Conservation (phyloP, 2,113 vertebrate species). For the Hassar affinis region DNA sequence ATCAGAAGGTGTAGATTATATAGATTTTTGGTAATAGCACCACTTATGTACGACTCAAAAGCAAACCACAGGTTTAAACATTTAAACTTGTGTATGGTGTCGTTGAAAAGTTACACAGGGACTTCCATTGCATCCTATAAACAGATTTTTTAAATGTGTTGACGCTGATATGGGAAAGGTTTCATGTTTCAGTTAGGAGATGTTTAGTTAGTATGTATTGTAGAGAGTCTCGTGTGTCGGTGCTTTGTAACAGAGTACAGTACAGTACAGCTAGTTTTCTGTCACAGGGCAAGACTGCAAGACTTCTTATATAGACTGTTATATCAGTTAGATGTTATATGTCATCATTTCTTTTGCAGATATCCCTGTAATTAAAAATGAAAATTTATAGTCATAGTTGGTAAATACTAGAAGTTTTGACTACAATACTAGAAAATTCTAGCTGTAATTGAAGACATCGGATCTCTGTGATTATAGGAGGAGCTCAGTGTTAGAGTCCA, state of each 20-base stretch:
- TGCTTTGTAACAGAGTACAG: not conserved
- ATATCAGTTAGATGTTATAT: no score
- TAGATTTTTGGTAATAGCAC: not conserved
- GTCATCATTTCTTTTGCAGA: not conserved
- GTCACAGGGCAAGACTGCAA: not conserved
- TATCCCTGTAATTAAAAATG: not conserved
- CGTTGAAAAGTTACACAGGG: not conserved
- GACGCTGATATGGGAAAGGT: not conserved
- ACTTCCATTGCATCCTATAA: not conserved
- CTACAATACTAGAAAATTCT: no score
- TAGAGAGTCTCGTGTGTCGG: not conserved
- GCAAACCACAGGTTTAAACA: not conserved
- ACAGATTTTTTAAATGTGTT: not conserved
- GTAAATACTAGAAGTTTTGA: no score
- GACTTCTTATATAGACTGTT: not conserved
- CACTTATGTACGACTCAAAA: not conserved
- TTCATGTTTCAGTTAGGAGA: not conserved
- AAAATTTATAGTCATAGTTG: not conserved
- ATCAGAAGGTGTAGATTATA: not conserved
- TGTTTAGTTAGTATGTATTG: not conserved
- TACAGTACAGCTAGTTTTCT: not conserved
- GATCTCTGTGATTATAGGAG: not conserved
- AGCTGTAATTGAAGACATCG: not conserved
- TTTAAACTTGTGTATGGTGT: not conserved
- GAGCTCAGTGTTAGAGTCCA: not conserved